Evolutionary conservation across 1,140 invertebrate species (phyloP).

Genomic region (Lineus longissimus): DNA sequence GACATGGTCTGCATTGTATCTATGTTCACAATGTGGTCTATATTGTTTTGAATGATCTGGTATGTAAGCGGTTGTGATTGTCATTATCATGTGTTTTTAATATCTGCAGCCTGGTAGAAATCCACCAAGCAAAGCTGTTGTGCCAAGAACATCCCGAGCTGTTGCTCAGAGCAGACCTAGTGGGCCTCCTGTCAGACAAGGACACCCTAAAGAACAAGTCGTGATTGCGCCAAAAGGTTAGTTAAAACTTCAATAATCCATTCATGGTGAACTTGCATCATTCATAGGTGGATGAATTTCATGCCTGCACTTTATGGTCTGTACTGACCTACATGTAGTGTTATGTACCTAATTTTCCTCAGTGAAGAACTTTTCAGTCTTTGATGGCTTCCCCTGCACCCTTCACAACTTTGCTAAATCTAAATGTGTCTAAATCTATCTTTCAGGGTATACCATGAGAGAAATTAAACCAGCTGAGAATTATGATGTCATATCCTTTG

Average conservation of each 20-base stretch:
- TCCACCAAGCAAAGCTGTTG: conserved; percentile 24
- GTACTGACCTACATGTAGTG: not conserved
- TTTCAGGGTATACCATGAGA: conserved; percentile 47
- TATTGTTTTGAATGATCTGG: no score
- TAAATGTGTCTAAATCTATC: not conserved
- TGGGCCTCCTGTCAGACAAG: conserved; percentile 18
- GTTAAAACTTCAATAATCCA: not conserved
- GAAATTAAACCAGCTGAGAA: conserved; percentile 50
- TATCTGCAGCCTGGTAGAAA: no score
- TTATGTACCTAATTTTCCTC: no score
- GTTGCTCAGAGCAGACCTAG: conserved; percentile 19
- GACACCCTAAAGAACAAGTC: conserved; percentile 20
- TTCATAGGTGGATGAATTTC: no score
- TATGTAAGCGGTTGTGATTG: no score
- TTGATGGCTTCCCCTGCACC: not conserved
- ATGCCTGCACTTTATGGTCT: not conserved
- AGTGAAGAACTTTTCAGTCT: no score
- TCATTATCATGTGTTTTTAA: no score
- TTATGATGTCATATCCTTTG: conserved; percentile 52
- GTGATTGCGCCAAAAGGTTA: conserved; percentile 31
- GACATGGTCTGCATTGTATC: no score
- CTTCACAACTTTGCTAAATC: not conserved
- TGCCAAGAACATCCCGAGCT: conserved; percentile 18
- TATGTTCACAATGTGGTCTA: no score
- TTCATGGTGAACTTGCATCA: not conserved